Conservation (phyloP, 2,888 invertebrate species). For the Polyommatus iphigenia region DNA sequence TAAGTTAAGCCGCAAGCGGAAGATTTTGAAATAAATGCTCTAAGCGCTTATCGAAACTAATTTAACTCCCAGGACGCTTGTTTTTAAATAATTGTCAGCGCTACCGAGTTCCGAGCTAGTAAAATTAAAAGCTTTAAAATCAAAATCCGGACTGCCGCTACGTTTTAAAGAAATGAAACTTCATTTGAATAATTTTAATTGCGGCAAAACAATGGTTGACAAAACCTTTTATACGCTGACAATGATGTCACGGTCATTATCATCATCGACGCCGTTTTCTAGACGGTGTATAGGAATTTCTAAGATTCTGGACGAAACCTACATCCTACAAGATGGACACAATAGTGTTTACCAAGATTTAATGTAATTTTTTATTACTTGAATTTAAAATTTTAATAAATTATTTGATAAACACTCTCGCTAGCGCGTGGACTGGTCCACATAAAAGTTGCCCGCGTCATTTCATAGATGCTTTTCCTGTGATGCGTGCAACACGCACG, state of each 20-base stretch:
- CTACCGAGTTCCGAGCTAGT: background rate
- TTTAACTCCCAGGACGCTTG: background rate
- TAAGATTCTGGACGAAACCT: background rate
- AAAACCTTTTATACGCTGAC: constrained; percentile 22
- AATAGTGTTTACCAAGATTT: background rate
- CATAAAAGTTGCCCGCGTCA: too few relatives aligned
- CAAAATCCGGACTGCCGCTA: constrained; percentile 9
- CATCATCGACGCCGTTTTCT: background rate
- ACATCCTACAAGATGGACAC: background rate
- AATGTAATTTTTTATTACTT: background rate
- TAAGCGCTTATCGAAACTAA: constrained; percentile 14
- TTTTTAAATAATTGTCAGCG: constrained; percentile 2
- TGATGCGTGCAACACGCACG: too few relatives aligned
- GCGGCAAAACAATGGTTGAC: constrained; percentile 20
- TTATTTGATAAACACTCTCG: too few relatives aligned
- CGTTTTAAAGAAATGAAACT: constrained; percentile 21
- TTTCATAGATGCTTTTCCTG: too few relatives aligned
- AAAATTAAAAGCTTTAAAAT: constrained; percentile 24
- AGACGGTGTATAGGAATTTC: background rate
- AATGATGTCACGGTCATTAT: constrained; percentile 5
- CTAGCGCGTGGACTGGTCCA: too few relatives aligned
- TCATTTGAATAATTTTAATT: constrained; percentile 27
- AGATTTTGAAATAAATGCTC: background rate
- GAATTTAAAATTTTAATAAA: background rate
- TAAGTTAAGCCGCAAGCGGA: background rate